A percentile compares a stretch with the other conserved stretches of the same genome.
Evolutionary conservation across 2,888 invertebrate genomes (phyloP).

Genomic region (Pristionchus mayeri): DNA sequence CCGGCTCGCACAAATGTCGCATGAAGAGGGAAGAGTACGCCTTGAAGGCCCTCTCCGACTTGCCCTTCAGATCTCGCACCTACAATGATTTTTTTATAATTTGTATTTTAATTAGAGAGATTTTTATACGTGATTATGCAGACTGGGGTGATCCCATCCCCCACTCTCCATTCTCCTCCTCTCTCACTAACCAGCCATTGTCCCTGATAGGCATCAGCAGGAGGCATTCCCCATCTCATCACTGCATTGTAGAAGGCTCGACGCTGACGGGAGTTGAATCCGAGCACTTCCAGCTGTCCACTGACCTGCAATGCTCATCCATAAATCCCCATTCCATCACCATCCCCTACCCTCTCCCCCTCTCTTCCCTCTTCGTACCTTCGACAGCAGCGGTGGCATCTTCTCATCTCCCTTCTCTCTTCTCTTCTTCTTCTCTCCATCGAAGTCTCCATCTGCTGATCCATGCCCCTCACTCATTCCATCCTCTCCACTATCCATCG

Average conservation of each 20-base stretch:
- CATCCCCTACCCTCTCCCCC: no score
- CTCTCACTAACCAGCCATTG: conserved; percentile 93
- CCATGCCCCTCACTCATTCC: conserved; percentile 83
- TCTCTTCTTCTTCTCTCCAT: conserved; percentile 77
- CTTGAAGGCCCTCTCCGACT: conserved; percentile 92
- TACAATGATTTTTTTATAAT: no score
- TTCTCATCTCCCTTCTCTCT: conserved; percentile 87
- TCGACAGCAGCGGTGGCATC: conserved; percentile 93
- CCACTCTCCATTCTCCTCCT: not conserved
- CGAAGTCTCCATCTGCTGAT: conserved; percentile 97
- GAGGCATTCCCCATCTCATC: conserved; percentile 99
- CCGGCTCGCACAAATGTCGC: conserved; percentile 99
- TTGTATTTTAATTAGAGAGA: no score
- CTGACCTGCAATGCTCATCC: conserved; percentile 55
- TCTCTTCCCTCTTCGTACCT: conserved; percentile 86
- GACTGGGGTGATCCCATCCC: no score
- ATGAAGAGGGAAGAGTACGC: conserved; percentile 99
- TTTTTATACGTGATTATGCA: no score
- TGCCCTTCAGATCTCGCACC: conserved; percentile 92
- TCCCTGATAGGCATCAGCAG: conserved; percentile 98
- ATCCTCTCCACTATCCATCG: conserved; percentile 57
- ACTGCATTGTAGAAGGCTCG: conserved; percentile 99
- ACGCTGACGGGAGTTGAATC: conserved; percentile 97
- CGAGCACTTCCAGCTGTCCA: conserved; percentile 84
- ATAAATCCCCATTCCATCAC: no score